Evolutionary conservation across 1,140 invertebrate species (phyloP).

Genomic region (Aphaenogaster floridana): DNA sequence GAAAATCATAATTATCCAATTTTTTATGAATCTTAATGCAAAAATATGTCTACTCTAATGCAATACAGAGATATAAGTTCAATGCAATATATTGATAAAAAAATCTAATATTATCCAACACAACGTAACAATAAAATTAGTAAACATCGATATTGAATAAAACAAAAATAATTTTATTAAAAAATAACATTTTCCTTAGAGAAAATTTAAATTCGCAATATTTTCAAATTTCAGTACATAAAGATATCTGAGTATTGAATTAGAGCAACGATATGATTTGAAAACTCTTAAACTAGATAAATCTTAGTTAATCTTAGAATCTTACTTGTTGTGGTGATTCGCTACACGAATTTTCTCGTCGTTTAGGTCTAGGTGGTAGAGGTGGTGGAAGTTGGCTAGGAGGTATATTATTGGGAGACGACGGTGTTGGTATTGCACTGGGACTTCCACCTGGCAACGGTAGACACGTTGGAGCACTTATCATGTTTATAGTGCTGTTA

Average conservation of each 20-base stretch:
- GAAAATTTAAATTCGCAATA: not conserved
- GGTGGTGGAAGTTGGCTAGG: slow-evolving; percentile 86
- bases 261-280: not conserved
- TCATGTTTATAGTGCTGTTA: slow-evolving; percentile 81
- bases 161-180: not conserved
- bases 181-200: not conserved
- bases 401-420: slow-evolving; percentile 85
- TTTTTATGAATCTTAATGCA: not conserved
- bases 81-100: not conserved
- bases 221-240: not conserved
- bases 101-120: not conserved
- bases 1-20: not conserved
- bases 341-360: slow-evolving; percentile 88
- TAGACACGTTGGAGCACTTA: slow-evolving; percentile 77
- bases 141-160: not conserved
- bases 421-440: slow-evolving; percentile 84
- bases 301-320: not conserved
- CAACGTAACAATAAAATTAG: not conserved
- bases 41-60: not conserved
- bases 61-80: not conserved
- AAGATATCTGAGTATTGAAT: not conserved
- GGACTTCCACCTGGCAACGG: slow-evolving; percentile 85
- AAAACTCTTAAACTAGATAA: not conserved
- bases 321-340: slow-evolving; percentile 88
- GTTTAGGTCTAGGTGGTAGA: slow-evolving; percentile 88